These are phyloP conservation scores for Podarcis muralis DNA, from an alignment of 2,113 vertebrate species.

Conservation along the genomic window DNA sequence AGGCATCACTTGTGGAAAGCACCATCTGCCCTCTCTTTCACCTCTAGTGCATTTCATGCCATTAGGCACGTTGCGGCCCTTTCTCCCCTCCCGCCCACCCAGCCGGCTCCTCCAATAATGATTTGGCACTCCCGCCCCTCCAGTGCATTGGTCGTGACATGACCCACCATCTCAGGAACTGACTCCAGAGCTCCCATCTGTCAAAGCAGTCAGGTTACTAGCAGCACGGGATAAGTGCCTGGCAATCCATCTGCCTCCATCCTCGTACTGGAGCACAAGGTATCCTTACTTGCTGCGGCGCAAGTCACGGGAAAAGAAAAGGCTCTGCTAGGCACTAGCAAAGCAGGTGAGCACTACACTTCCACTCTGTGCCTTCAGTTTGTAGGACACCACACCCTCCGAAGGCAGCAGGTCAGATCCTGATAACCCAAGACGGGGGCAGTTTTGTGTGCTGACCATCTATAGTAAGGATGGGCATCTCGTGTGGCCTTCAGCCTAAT, in stretches of 20 bases:
- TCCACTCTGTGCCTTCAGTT: not conserved
- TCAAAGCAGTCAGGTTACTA: constrained; percentile 26
- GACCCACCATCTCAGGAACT: constrained; percentile 2
- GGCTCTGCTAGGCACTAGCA: not conserved
- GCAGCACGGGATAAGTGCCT: not conserved
- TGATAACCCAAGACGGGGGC: not conserved
- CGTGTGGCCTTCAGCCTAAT: too few species aligned
- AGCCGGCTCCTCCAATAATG: not conserved
- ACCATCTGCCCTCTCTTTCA: constrained; percentile 18
- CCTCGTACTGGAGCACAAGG: not conserved
- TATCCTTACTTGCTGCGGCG: not conserved
- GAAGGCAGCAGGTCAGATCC: too few species aligned
- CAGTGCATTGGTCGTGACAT: constrained; percentile 3
- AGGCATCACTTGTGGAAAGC: not conserved
- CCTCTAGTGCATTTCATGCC: constrained; percentile 1
- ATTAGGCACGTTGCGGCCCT: not conserved
- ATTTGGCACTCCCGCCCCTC: not conserved
- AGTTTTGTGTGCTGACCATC: not conserved
- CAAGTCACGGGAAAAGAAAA: not conserved
- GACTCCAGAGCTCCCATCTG: constrained; percentile 23
- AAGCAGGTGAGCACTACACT: not conserved
- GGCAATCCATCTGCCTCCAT: constrained; percentile 21
- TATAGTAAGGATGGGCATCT: too few species aligned
- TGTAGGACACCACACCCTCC: not conserved
- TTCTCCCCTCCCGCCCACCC: not conserved